Evolutionary conservation across 2,113 vertebrate genomes (phyloP).

Genomic region (Perccottus glenii): DNA sequence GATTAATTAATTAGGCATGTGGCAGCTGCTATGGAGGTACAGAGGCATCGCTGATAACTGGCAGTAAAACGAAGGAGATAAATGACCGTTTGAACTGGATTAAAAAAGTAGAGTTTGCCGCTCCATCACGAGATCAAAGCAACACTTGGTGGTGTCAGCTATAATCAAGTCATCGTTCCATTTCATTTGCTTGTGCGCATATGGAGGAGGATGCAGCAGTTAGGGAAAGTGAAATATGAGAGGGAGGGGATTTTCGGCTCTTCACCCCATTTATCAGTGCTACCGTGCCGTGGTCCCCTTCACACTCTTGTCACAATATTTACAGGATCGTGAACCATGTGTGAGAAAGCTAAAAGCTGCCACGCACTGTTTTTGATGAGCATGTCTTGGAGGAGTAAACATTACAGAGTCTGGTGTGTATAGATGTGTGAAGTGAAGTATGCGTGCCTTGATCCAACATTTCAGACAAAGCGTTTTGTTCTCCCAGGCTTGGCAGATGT

Average conservation of each 20-base stretch:
- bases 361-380: slow-evolving; percentile 52
- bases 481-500: slow-evolving; percentile 49
- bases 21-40: slow-evolving; percentile 11
- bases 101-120: slow-evolving; percentile 23
- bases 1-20: slow-evolving; percentile 38
- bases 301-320: slow-evolving; percentile 59
- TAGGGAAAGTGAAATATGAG: slow-evolving; percentile 22
- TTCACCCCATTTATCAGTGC: slow-evolving; percentile 41
- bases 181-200: slow-evolving; percentile 34
- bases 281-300: slow-evolving; percentile 31
- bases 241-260: slow-evolving; percentile 2
- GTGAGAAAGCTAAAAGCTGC: slow-evolving; percentile 41
- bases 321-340: slow-evolving; percentile 42
- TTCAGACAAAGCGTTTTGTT: slow-evolving; percentile 46
- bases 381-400: slow-evolving; percentile 48
- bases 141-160: slow-evolving; percentile 33
- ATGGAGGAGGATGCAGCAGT: slow-evolving; percentile 11
- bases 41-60: slow-evolving; percentile 33
- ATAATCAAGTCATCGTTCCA: slow-evolving; percentile 36
- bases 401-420: slow-evolving; percentile 12
- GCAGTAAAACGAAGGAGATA: slow-evolving; percentile 42
- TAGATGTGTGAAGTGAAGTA: slow-evolving; percentile 11
- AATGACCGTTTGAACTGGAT: slow-evolving; percentile 48
- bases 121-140: slow-evolving; percentile 42
- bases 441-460: slow-evolving; percentile 37